phyloP scores from a whole-genome alignment of 2,797 vertebrate species.

The Darevskia mixta region DNA sequence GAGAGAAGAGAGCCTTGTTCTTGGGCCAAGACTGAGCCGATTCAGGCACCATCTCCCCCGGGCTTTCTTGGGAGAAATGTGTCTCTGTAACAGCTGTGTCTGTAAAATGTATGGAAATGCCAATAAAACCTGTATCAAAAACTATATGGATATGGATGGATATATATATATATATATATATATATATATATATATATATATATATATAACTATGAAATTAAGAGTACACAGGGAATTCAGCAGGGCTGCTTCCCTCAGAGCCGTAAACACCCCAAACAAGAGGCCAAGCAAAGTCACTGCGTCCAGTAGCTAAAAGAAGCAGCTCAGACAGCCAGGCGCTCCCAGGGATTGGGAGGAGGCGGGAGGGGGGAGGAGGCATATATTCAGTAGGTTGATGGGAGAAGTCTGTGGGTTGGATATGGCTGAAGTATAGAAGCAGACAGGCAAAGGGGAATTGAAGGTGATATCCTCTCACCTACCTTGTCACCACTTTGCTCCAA shows the following conservation, averaged over 20 bases:
- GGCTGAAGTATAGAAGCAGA: not conserved
- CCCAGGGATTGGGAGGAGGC: slow-evolving; percentile 50
- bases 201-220: slow-evolving; percentile 82
- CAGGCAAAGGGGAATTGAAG: not conserved
- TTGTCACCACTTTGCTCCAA: not conserved
- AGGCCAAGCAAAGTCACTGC: slow-evolving; percentile 70
- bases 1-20: slow-evolving; percentile 86
- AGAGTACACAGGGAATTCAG: slow-evolving; percentile 75
- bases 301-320: slow-evolving; percentile 71
- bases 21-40: slow-evolving; percentile 81
- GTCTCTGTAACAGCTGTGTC: slow-evolving; percentile 82
- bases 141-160: slow-evolving; percentile 75
- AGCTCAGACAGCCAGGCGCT: slow-evolving; percentile 66
- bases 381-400: slow-evolving; percentile 13
- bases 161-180: slow-evolving; percentile 78
- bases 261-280: slow-evolving; percentile 76
- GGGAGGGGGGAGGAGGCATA: not conserved
- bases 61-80: slow-evolving; percentile 83
- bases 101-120: slow-evolving; percentile 85
- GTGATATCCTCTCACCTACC: not conserved
- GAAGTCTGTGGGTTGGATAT: not conserved
- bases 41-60: slow-evolving; percentile 78
- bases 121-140: slow-evolving; percentile 85
- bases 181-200: slow-evolving; percentile 77
- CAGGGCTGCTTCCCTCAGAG: slow-evolving; percentile 77